Evolutionary conservation across 2,797 vertebrate species (phyloP).

Genomic region (Florisuga fusca): DNA sequence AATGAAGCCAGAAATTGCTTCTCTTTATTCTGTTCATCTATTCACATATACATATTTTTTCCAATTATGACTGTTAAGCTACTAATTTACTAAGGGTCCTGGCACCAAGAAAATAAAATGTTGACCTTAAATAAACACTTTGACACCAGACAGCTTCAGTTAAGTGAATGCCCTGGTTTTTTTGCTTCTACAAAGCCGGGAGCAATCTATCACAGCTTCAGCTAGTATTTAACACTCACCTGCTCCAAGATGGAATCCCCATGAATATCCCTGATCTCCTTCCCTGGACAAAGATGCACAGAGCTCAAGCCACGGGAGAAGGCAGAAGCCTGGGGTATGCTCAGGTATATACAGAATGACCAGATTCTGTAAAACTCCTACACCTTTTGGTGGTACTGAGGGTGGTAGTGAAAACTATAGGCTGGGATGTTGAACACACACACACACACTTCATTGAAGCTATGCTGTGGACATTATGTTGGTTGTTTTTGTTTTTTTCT

Average conservation of each 20-base stretch:
- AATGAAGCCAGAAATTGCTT: not conserved
- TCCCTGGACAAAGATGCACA: accelerated
- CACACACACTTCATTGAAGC: not conserved
- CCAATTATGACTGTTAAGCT: not conserved
- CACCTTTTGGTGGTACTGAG: not conserved
- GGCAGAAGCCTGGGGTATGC: not conserved
- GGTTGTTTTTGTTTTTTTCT: too few species aligned
- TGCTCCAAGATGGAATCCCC: not conserved
- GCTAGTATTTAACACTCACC: not conserved
- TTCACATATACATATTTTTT: not conserved
- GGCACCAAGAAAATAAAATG: not conserved
- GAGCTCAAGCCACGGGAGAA: not conserved
- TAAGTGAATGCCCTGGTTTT: not conserved
- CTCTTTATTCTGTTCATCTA: not conserved
- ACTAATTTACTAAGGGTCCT: not conserved
- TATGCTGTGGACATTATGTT: not conserved
- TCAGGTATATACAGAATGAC: too few species aligned
- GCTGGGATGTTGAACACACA: not conserved
- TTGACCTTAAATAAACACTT: not conserved
- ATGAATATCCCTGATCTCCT: not conserved
- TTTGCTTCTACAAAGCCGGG: not conserved
- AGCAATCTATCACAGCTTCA: not conserved
- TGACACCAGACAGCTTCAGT: not conserved
- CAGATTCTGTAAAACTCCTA: not conserved
- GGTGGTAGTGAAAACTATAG: not conserved